Base-by-base conservation (phyloP, 2,888 invertebrate species). In the Rambutsinella grinnellia region DNA sequence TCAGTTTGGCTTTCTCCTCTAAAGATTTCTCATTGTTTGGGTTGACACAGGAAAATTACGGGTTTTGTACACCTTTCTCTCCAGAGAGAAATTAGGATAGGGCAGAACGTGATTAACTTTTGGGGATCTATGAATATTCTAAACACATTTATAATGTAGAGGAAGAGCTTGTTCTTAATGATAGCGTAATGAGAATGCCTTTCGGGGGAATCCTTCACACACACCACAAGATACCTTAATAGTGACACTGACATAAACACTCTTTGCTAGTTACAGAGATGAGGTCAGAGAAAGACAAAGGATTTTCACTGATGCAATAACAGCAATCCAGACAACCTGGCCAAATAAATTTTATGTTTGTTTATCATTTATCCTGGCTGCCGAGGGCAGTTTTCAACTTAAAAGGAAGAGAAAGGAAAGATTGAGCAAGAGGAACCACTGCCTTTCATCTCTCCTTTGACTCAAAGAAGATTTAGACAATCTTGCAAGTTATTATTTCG, bases 121-220 rank as follows among this genome's bases (percentile, higher is more conserved):
- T n/a, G n/a, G n/a, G n/a, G n/a, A n/a, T n/a, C n/a, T n/a, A n/a
- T n/a, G n/a, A n/a, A n/a, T n/a, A n/a, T n/a, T n/a, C n/a, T n/a
- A n/a, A n/a, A n/a, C n/a, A n/a, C n/a, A n/a, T n/a, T n/a, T n/a
- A n/a, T n/a, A n/a, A n/a, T n/a, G 2, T n/a, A 8, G 2, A 51
- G 17, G 23, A 21, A 10, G 51, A n/a, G 51, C 13, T n/a, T 56
- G 26, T 17, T 24, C 23, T 15, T 26, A n/a, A 23, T 26, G 3
- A 5, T n/a, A n/a, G 2, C 1, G 62, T 63, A 63, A 63, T 63
- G 27, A 63, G 1, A 28, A 63, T 28, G 2, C 28, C 36, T 28
- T 63, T 6, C 21, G 28, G 63, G 63, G n/a, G 2, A 51, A 63
- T 51, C 63, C 21, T 53, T 63, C 63, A 63, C 53, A n/a, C 49